Evolutionary conservation across 2,888 invertebrate genomes (phyloP), one percentile per base, ranked within the genome.

Genomic region (Synanthedon myopaeformis): DNA sequence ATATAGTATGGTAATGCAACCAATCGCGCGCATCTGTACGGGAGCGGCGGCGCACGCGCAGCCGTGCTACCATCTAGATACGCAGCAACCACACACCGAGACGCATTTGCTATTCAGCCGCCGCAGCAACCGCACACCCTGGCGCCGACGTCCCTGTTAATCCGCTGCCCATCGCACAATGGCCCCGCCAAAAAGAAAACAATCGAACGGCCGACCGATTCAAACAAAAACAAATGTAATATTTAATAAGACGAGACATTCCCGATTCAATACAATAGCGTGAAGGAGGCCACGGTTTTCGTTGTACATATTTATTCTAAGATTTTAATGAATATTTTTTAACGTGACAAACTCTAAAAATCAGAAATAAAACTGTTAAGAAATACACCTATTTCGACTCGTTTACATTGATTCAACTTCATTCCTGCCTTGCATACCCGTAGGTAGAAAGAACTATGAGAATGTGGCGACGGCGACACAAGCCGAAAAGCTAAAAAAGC

Each of bases 141-240:
- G 84, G 83, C 85, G 84, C 85, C 84, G 77, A 69, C 70, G 70
- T 70, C 70, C 74, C 73, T 79, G 84, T 82, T 83, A 82, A 85
- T 81, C 82, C 82, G 63, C 62, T 74, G 76, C 76, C 76, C 80
- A 78, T 79, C 81, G 79, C 76, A 74, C 75, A 72, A 75, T 69
- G 67, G 67, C 62, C 60, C 58, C 61, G 62, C 70, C 66, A 74
- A 77, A 79, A 79, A 76, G 61, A 75, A 77, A 78, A 76, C 68
- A 57, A 59, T 55, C 56, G 62, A 62, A 60, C 59, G 51, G 56
- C 56, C 54, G 63, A 61, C 62, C 62, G 61, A 57, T 61, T 56
- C 54, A 62, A 69, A 70, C 61, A 68, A 69, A 61, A 76, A 70
- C 62, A 72, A 72, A 74, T 45, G 45, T 51, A 54, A 54, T 55